Evolutionary conservation across 2,888 invertebrate genomes (phyloP), one percentile per base, ranked within the genome.

Genomic region (Trimorus sp.): DNA sequence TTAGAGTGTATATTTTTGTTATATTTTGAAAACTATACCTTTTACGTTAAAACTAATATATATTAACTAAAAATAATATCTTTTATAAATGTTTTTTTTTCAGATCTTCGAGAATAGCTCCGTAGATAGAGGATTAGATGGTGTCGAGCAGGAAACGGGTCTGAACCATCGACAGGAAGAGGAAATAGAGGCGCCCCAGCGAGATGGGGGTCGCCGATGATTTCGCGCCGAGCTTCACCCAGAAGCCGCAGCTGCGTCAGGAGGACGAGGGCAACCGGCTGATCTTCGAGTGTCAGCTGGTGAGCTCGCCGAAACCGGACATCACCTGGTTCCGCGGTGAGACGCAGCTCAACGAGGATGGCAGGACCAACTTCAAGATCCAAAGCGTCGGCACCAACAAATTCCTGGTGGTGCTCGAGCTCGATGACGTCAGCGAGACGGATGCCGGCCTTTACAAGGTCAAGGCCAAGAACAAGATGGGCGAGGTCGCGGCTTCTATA

Each of bases 171-270:
- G 77, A 66, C 49, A 71, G 69, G 9, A 54, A 45, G 58, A 59
- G 65, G 68, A 78, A 77, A n/a, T 79, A 80, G 84, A 83, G 88
- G 88, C 87, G 85, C 82, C 87, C 87, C 88, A 74, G 71, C 83
- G 83, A 70, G 88, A 96, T 96, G 96, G 96, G 96, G 94, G 95
- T 96, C 93, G 94, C 96, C 92, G 98, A 98, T 93, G 98, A 98
- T 93, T 96, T 98, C 94, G 98, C 98, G 93, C 98, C 98, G 93
- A 98, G 98, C 95, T 98, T 99, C 94, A 97, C 98, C 88, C 98
- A 98, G 94, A 98, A 98, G 95, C 98, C 98, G 86, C 97, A 97
- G 93, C 95, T 99, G 89, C 95, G 98, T 87, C 98, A 99, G 92
- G 98, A 98, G 92, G 98, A 98, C 92, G 98, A 98, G 92, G 98